A percentile compares a stretch with the other conserved stretches of the same genome.
Evolutionary conservation across 64 coral and sea anemone species (phyloP).

Genomic region (Porites australiensis): DNA sequence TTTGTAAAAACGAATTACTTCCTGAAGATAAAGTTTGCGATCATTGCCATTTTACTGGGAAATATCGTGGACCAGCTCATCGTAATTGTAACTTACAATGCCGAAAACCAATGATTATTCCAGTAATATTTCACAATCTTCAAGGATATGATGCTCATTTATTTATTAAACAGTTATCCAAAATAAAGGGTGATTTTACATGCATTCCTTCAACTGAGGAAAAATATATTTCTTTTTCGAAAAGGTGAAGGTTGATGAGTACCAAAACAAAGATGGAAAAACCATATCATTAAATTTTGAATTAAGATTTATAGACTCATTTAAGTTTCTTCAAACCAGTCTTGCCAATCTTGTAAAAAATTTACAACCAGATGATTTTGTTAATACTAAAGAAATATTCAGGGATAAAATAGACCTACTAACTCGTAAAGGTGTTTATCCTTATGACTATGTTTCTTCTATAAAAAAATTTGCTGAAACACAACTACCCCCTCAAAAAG

Average conservation of each 20-base stretch:
- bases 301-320: constrained; percentile 26
- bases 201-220: constrained; percentile 54
- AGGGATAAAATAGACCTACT: constrained; percentile 10
- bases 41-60: constrained; percentile 40
- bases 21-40: constrained; percentile 26
- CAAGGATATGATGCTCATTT: constrained; percentile 39
- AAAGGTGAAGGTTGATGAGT: constrained; percentile 5
- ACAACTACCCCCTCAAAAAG: too few relatives aligned
- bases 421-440: not conserved
- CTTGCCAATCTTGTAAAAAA: constrained; percentile 33
- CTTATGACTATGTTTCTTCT: too few relatives aligned
- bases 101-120: not conserved
- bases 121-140: constrained; percentile 48
- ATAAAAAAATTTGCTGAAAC: too few relatives aligned
- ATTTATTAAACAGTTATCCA: constrained; percentile 16
- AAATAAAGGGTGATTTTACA: not conserved
- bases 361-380: not conserved
- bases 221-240: constrained; percentile 51
- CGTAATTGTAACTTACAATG: constrained; percentile 14
- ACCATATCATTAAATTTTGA: not conserved
- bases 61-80: constrained; percentile 48
- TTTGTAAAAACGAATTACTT: constrained; percentile 16
- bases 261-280: not conserved
- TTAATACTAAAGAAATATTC: not conserved
- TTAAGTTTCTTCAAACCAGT: constrained; percentile 3